Evolutionary conservation across 2,113 vertebrate species (phyloP).

Genomic region (Trichomycterus rosablanca): DNA sequence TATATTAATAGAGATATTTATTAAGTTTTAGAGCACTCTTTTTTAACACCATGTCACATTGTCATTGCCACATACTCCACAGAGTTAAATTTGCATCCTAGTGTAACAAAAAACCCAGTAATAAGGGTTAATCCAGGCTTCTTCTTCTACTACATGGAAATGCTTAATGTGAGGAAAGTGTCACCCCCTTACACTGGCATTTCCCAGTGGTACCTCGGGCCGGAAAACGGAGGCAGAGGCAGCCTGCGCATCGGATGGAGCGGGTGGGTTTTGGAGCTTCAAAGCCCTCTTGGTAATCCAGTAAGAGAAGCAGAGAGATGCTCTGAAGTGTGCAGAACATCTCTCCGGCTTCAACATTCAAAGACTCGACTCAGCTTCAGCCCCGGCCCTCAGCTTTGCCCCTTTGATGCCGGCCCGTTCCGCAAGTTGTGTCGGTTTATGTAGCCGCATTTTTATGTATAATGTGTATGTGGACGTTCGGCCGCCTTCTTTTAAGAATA

Average conservation of each 20-base stretch:
- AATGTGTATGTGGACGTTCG: constrained; percentile 65
- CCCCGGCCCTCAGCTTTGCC: constrained; percentile 55
- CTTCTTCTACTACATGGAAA: constrained; percentile 59
- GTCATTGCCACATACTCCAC: not conserved
- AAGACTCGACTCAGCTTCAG: constrained; percentile 63
- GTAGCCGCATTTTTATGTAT: constrained; percentile 68
- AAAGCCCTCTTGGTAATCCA: constrained; percentile 69
- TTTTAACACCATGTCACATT: not conserved
- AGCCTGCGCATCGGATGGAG: constrained; percentile 58
- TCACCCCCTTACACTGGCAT: constrained; percentile 57
- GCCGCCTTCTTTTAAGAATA: constrained; percentile 61
- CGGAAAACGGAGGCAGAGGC: constrained; percentile 42
- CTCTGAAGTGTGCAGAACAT: constrained; percentile 69
- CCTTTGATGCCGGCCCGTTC: constrained; percentile 67
- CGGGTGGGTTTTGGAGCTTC: constrained; percentile 68
- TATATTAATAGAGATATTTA: too few species aligned
- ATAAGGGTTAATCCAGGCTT: constrained; percentile 52
- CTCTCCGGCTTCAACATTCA: constrained; percentile 62
- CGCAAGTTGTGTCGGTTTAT: constrained; percentile 69
- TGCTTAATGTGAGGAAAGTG: constrained; percentile 51
- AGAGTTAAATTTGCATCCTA: not conserved
- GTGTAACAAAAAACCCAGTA: constrained; percentile 6
- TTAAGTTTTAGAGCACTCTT: too few species aligned
- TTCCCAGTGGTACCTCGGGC: constrained; percentile 56
- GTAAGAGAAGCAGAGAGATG: constrained; percentile 47